A percentile compares a stretch with the other conserved stretches of the same genome.
Conservation (phyloP, 2,797 vertebrate genomes). For the Urosaurus nigricauda region DNA sequence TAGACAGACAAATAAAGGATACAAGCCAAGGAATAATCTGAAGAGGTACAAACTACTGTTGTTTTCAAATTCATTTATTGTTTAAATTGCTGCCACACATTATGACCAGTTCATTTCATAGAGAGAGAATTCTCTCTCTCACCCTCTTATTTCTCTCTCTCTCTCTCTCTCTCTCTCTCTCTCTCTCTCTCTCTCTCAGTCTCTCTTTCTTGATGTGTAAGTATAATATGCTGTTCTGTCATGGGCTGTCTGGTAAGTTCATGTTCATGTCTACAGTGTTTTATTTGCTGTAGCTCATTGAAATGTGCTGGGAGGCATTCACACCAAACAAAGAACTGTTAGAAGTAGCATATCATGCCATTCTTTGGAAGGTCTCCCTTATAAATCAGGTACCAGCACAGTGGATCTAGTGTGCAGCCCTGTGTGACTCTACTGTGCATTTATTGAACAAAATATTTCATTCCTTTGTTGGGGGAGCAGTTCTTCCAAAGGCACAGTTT, state of each 20-base stretch:
- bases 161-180: not conserved
- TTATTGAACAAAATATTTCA: constrained; percentile 44
- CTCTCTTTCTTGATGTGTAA: not conserved
- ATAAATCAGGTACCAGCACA: constrained; percentile 48
- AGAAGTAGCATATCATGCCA: constrained; percentile 45
- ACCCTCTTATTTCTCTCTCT: not conserved
- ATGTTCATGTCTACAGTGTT: not conserved
- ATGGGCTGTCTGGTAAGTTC: constrained; percentile 49
- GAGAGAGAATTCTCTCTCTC: not conserved
- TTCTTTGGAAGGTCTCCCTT: constrained; percentile 52
- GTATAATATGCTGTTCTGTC: constrained; percentile 43
- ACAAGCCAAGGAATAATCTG: not conserved
- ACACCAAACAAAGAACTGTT: constrained; percentile 42
- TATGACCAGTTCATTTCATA: constrained; percentile 19
- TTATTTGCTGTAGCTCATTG: constrained; percentile 33
- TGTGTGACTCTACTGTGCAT: constrained; percentile 48
- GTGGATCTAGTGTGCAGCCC: constrained; percentile 45
- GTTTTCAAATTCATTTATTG: not conserved
- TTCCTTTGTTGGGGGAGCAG: constrained; percentile 29
- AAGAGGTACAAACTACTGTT: not conserved
- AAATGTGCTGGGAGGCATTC: constrained; percentile 46
- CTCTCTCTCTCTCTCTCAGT: not conserved
- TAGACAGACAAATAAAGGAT: not conserved
- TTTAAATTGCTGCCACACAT: constrained; percentile 9
- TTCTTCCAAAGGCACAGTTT: constrained; percentile 56